Base-by-base conservation (phyloP, 1,140 invertebrate species). In the Bombyx mandarina region DNA sequence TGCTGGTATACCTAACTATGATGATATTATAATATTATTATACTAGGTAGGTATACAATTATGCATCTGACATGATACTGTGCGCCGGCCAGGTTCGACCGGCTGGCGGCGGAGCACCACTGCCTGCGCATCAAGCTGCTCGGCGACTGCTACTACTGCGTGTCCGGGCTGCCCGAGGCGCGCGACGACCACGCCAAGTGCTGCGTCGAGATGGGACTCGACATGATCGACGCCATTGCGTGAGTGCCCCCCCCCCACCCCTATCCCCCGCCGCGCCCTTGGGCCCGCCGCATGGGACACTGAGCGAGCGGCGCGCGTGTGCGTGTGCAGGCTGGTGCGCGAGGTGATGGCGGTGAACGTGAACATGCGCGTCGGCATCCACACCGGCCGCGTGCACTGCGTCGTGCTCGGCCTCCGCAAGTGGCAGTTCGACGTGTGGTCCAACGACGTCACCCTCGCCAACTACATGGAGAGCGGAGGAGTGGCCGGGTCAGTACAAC, bases 381-480 rank as follows among this genome's bases (percentile, higher is more conserved):
- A 98, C 82, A 97, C 96, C 0, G 97, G 97, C 0, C 90, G 95
- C 7, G 97, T 98, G 6, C 95, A 97, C 77, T 98, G 96, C 87
- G 97, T 97, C 2, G 96, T 98, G 12, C 90, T 99, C n/a, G 97
- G 97, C 4, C 91, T 98, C 54, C 88, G 90, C 67, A 91, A 91
- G 81, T 91, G 89, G 90, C 90, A 97, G 95, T 97, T 97, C 88
- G 96, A 97, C 81, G 95, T 98, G 9, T 98, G 96, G 96, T 97
- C 95, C 65, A 98, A 98, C 79, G 97, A 98, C 86, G 97, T 99
- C 61, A 98, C 96, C 1, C 87, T 98, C 26, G 97, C 97, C 44
- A 99, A 98, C 89, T 93, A 97, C 78, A 98, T 98, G 97, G 97
- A 99, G 86, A 96, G 95, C 70, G 96, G 95, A 0, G 97, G 97